Evolutionary conservation across 2,888 invertebrate species (phyloP), one percentile per base, ranked within the genome.

Genomic region (Cheiracanthium punctorium): DNA sequence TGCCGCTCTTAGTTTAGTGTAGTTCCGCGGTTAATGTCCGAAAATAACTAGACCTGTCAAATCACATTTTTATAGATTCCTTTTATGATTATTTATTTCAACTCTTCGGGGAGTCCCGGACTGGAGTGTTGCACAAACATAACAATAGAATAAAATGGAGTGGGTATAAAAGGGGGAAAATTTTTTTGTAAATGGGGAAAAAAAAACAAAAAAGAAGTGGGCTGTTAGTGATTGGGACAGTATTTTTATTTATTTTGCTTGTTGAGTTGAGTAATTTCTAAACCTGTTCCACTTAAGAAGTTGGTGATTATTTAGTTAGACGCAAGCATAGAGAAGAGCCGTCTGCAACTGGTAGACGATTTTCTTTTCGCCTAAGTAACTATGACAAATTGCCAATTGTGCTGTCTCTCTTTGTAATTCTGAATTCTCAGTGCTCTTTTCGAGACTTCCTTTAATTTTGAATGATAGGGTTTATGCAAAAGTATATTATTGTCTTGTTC

Each of bases 1-100:
- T 5, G 24, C 24, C 24, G 58, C n/a, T 58, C 4, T n/a, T 58
- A 58, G 58, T 58, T 58, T 24, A 58, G 58, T 58, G 58, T 58
- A 24, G 58, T 58, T 58, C 58, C 58, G 58, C 58, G 58, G 58
- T 58, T 58, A 58, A 58, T 58, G 58, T 24, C 58, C 58, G 8
- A 20, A 24, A 58, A 58, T 58, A 58, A 58, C 58, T 24, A 58
- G 2, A 58, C 58, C 58, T 58, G 58, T 58, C 58, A 58, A 58
- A 24, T 58, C 20, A 24, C 24, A 24, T 24, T 58, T 58, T 58
- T 58, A 24, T 58, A 24, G 1, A 58, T 37, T 58, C 58, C 24
- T 58, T 24, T 58, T 17, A 24, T 58, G 58, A 58, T 58, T 58
- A 24, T 58, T 58, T 58, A 58, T 58, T 58, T 58, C n/a, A 58